Evolutionary conservation across 2,888 invertebrate genomes (phyloP), one percentile per base, ranked within the genome.

Genomic region (Torymus aiolomorphi): DNA sequence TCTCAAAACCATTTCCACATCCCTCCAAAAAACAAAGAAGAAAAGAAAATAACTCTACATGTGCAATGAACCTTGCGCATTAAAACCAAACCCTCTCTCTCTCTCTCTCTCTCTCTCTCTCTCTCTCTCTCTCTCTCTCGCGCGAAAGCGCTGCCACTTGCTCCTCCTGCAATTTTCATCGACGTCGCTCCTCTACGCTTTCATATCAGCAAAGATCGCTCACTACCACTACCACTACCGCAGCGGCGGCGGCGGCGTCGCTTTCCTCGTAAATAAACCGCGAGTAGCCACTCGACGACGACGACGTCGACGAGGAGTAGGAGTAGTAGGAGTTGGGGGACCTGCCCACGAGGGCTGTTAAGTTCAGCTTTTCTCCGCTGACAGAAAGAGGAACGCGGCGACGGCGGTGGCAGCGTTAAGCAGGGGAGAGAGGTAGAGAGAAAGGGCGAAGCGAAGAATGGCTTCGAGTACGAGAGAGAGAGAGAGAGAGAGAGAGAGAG

Each of bases 261-360:
- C 67, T 69, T 74, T 59, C n/a, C 59, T 82, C 82, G 82, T 83
- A 84, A 84, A 84, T 84, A 85, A 85, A 83, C 82, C 81, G 81
- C 80, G 77, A 80, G 75, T 73, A 75, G 78, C 81, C 81, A 82
- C 82, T 85, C 78, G 80, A 83, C 80, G 71, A 78, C 73, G 66
- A 72, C 74, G 76, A 69, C 12, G 56, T 8, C 49, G 51, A 24
- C 51, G 20, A n/a, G 12, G 49, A 54, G 73, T 3, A 20, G 69
- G 8, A 14, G 24, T n/a, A 24, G 24, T 2, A 24, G 5, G 18
- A 52, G 52, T 52, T 11, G 18, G 4, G 66, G 52, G 13, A 31
- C 62, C 24, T 18, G 72, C 66, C 70, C 72, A 54, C 81, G 82
- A 84, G 84, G 83, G 83, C 76, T 82, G 83, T 84, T 84, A 84